Percentiles rank a stretch among this genome's conserved stretches.
phyloP scores from a whole-genome alignment of 2,888 invertebrate genomes.

The Coremacera marginata region DNA sequence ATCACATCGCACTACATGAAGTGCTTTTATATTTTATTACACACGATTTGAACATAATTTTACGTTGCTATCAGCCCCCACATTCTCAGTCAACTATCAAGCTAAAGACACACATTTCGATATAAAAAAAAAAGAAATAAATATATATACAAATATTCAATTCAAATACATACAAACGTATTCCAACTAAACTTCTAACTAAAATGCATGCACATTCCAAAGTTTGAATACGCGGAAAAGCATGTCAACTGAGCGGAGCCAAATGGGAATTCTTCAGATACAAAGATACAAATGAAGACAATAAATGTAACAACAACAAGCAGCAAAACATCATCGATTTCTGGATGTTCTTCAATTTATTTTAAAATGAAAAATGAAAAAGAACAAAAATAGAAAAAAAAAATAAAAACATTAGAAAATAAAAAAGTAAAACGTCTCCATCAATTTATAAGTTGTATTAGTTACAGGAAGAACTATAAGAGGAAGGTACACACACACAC shows the following conservation, averaged over 20 bases:
- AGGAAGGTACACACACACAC: not conserved
- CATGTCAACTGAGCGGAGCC: not conserved
- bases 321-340: not conserved
- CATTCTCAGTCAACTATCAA: not conserved
- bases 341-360: conserved; percentile 31
- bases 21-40: conserved; percentile 27
- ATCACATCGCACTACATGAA: conserved; percentile 24
- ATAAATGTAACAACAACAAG: conserved; percentile 6
- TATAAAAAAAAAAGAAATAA: not conserved
- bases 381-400: conserved; percentile 1
- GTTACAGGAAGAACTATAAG: not conserved
- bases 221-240: conserved; percentile 5
- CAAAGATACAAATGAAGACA: not conserved
- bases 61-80: not conserved
- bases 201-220: conserved; percentile 24
- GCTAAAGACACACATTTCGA: not conserved
- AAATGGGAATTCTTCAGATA: not conserved
- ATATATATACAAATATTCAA: too few relatives aligned
- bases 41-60: conserved; percentile 17
- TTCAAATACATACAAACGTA: not conserved
- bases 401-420: conserved; percentile 10
- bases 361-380: conserved; percentile 14
- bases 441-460: conserved; percentile 17
- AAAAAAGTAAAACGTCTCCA: conserved; percentile 5
- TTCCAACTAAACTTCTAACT: conserved; percentile 15